Evolutionary conservation across 92 coral and sea anemone species (phyloP), one percentile per base, ranked within the genome.

Genomic region (Scolanthus callimorphus): DNA sequence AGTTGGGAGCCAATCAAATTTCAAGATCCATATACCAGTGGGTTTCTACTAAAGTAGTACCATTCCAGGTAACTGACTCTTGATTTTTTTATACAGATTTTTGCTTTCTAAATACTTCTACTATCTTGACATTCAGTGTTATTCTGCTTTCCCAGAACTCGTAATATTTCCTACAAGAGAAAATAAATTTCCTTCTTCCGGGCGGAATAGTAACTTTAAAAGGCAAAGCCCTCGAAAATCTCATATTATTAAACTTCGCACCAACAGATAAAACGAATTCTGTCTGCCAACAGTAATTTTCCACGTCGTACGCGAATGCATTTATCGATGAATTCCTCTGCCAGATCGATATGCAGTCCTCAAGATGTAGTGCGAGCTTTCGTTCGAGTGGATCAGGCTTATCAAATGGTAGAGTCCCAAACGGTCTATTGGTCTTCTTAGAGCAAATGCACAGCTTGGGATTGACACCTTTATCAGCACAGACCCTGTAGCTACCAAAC

Each of bases 281-380:
- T 4, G 60, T 60, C 19, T 56, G 34, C 3, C 27, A 8, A 27
- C 95, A 82, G 31, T 38, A 45, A 29, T 87, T 87, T 0, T 76
- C 85, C 41, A 87, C 45, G 60, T 87, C 95, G 26, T 65, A 58
- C 1, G 86, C 95, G 34, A 59, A 47, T 1, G 74, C 62, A 28
- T 78, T 55, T 1, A 55, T 39, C 13, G 6, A 10, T 9, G 82
- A 83, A 27, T 62, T 57, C 25, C 95, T 67, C 34, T 60, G 41
- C 4, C 80, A 47, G 52, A 87, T 22, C n/a, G 45, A 22, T 29
- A 87, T 48, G 50, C 95, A 87, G 50, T 51, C 60, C 20, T 21
- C 45, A 21, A 48, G 45, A 31, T 67, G 81, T 24, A 81, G n/a
- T n/a, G 27, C 4, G 22, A 20, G 29, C 3, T 30, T 20, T 19